A percentile compares a stretch with the other conserved stretches of the same genome.
These are phyloP conservation scores for Apomyelois bistriatella DNA, from an alignment of 2,888 invertebrate species.

Conservation along the genomic window DNA sequence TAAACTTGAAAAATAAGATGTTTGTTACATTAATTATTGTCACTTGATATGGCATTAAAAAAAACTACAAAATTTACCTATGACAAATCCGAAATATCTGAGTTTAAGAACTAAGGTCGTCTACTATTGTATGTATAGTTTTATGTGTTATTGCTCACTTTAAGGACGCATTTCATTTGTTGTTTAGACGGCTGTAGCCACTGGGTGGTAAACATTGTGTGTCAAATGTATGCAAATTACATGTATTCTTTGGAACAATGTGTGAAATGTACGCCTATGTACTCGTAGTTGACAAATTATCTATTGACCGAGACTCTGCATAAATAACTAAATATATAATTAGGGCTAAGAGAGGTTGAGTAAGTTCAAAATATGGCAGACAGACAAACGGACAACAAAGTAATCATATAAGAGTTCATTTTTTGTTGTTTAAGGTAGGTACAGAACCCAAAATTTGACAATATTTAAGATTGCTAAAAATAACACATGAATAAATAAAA, in stretches of 20 bases:
- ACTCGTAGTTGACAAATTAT: background rate
- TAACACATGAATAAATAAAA: background rate
- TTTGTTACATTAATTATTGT: too few species aligned
- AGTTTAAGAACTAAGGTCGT: conserved; percentile 3
- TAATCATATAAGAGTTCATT: too few species aligned
- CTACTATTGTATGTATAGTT: background rate
- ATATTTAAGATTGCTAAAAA: too few species aligned
- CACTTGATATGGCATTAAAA: background rate
- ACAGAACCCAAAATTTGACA: too few species aligned
- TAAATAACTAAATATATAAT: too few species aligned
- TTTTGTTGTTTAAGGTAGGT: too few species aligned
- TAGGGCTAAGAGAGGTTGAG: too few species aligned
- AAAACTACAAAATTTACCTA: conserved; percentile 1
- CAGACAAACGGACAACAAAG: too few species aligned
- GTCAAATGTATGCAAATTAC: conserved; percentile 6
- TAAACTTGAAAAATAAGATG: too few species aligned
- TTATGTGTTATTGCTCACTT: background rate
- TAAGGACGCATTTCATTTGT: background rate
- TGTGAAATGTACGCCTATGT: background rate
- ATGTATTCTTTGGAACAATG: background rate
- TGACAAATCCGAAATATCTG: background rate
- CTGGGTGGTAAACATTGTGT: background rate
- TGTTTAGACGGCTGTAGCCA: background rate
- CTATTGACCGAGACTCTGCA: too few species aligned
- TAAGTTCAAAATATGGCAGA: too few species aligned